Base-by-base conservation (phyloP, 2,888 invertebrate species). In the Drosophila acutilabella region DNA sequence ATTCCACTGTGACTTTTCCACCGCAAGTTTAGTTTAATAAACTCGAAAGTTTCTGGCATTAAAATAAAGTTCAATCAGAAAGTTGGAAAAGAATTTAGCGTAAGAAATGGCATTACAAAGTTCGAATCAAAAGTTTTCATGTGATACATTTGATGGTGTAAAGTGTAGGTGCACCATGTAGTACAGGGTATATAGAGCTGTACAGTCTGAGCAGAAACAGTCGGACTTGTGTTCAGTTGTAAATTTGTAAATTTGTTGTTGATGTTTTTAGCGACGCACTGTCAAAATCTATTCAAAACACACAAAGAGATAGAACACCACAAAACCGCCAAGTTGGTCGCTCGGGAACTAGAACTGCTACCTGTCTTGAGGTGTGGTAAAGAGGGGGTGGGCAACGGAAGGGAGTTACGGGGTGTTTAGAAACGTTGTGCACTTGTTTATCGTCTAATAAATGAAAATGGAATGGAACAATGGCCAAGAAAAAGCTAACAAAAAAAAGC, bases 381-480 rank as follows among this genome's bases (percentile, higher is more conserved):
- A 30, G 8, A 36, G 13, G 5, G 36, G 36, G 36, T 8, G 36
- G 33, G 11, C 13, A 36, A 36, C 36, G 11, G 14, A 23, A 3
- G 10, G 18, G 23, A 6, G 23, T 6, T 23, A 23, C 23, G 23
- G 23, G 7, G 16, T 30, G 54, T 30, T 14, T 13, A 38, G 57
- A 64, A 53, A 40, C 44, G 30, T 51, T 58, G 64, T 78, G 74
- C 65, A 78, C 74, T 76, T 78, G 79, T 65, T 76, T 78, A 78
- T 77, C 64, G 76, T 76, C 69, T 64, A 76, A 78, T 78, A 76
- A 78, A 80, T 70, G 78, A 73, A 73, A 78, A 81, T 74, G 75
- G 79, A 78, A 81, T 74, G 68, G 79, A 78, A 81, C 74, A 79
- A 79, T 74, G 65, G 80, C 67, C 57, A 64, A 36, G 36, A 62